phyloP scores from a whole-genome alignment of 2,113 vertebrate genomes.

The Aspiorhynchus laticeps region DNA sequence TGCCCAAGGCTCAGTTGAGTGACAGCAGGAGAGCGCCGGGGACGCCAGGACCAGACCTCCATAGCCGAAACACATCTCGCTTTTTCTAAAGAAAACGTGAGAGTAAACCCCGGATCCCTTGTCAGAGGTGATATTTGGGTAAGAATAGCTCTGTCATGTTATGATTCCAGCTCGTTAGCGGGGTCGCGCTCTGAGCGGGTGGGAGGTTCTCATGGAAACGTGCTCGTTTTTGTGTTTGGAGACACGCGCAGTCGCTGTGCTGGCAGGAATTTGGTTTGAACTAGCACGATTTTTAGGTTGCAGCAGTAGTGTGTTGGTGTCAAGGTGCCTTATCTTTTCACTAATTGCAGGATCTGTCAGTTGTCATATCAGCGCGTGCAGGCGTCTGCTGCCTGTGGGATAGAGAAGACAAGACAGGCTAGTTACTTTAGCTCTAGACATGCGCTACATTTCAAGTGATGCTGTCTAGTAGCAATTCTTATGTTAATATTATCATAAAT shows the following conservation, averaged over 20 bases:
- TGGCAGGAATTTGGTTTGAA: conserved; percentile 31
- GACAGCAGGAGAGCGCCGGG: conserved; percentile 66
- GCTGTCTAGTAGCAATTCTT: not conserved
- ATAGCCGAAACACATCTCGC: conserved; percentile 44
- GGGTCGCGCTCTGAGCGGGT: not conserved
- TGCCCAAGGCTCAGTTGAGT: conserved; percentile 71
- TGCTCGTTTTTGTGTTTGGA: conserved; percentile 32
- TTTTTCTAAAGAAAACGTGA: not conserved
- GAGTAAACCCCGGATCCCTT: not conserved
- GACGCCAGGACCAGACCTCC: conserved; percentile 51
- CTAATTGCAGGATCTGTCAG: conserved; percentile 25
- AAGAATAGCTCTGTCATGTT: conserved; percentile 1
- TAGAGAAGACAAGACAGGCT: not conserved
- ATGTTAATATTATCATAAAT: not conserved
- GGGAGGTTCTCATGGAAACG: conserved; percentile 30
- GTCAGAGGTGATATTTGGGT: conserved; percentile 38
- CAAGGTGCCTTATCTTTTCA: conserved; percentile 23
- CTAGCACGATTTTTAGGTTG: conserved; percentile 15
- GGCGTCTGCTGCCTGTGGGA: conserved; percentile 1
- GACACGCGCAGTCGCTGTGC: conserved; percentile 10
- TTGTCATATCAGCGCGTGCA: conserved; percentile 8
- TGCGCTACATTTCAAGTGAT: not conserved
- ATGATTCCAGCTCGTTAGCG: not conserved
- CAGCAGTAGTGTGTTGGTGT: conserved; percentile 2
- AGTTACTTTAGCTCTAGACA: not conserved